Percentiles rank a stretch among this genome's conserved stretches.
Evolutionary conservation across 2,888 invertebrate species (phyloP).

Genomic region (Cremastobaeus sp.): DNA sequence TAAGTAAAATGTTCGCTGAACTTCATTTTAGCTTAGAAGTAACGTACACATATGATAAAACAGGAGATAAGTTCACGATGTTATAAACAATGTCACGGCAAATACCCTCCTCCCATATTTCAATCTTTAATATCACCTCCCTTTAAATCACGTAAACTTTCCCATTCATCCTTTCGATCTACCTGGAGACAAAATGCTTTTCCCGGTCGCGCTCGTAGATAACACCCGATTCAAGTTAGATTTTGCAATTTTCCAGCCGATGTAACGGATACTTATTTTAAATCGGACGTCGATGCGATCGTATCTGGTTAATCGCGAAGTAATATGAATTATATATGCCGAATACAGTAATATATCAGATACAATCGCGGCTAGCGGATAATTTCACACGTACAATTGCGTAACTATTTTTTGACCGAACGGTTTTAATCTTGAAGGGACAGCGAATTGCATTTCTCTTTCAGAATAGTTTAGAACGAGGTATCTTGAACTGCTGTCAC

Average conservation of each 20-base stretch:
- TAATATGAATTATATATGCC: slow-evolving; percentile 61
- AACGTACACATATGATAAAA: too few species aligned
- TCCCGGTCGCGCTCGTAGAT: slow-evolving; percentile 26
- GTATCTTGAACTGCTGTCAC: too few species aligned
- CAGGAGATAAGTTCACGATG: too few species aligned
- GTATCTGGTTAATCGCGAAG: slow-evolving; percentile 56
- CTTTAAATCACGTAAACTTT: slow-evolving; percentile 35
- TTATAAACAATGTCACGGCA: not conserved
- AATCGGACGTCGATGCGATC: slow-evolving; percentile 50
- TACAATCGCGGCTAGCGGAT: slow-evolving; percentile 52
- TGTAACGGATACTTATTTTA: slow-evolving; percentile 39
- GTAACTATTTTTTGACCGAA: slow-evolving; percentile 26
- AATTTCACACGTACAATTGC: slow-evolving; percentile 58
- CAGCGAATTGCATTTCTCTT: slow-evolving; percentile 16
- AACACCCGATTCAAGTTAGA: slow-evolving; percentile 46
- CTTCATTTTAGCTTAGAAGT: too few species aligned
- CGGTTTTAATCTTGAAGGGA: slow-evolving; percentile 26
- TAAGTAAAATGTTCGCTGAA: too few species aligned
- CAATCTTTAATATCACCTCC: slow-evolving; percentile 5
- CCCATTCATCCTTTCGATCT: slow-evolving; percentile 14
- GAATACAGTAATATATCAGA: slow-evolving; percentile 56
- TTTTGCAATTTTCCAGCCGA: slow-evolving; percentile 57
- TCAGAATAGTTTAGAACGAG: too few species aligned
- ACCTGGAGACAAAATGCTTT: slow-evolving; percentile 30
- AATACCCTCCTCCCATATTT: slow-evolving; percentile 3